These are phyloP conservation scores for Pantherophis alleghaniensis DNA, from an alignment of 2,797 vertebrate species.

Conservation along the genomic window DNA sequence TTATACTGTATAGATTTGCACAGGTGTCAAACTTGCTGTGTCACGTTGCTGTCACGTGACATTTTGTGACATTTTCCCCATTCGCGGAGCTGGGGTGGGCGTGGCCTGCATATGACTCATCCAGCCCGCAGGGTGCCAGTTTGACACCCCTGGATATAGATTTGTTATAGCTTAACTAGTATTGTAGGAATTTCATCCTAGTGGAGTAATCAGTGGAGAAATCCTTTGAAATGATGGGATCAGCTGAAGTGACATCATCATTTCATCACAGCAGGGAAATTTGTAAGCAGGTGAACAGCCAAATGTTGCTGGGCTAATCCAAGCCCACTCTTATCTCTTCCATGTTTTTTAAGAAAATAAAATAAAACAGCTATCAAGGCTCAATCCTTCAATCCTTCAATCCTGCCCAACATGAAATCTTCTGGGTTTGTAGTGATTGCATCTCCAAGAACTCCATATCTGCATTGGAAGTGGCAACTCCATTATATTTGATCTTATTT, in stretches of 20 bases:
- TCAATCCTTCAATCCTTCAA: not conserved
- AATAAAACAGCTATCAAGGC: not conserved
- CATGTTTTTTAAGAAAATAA: not conserved
- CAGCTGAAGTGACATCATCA: not conserved
- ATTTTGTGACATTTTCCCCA: too few relatives aligned
- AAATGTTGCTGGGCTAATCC: not conserved
- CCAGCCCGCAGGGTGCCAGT: accelerated
- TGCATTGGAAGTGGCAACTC: not conserved
- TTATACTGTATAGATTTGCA: too few relatives aligned
- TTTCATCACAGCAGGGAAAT: not conserved
- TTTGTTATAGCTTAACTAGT: not conserved
- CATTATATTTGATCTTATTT: not conserved
- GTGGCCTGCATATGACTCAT: too few relatives aligned
- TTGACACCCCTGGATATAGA: not conserved
- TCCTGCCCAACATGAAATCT: not conserved
- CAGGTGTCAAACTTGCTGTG: too few relatives aligned
- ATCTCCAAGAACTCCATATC: not conserved
- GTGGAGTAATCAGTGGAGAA: not conserved
- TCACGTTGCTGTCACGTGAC: too few relatives aligned
- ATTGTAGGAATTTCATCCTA: not conserved
- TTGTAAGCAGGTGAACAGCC: not conserved
- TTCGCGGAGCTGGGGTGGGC: too few relatives aligned
- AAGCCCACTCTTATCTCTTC: not conserved
- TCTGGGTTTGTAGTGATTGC: not conserved
- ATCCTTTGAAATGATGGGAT: not conserved